Evolutionary conservation across 2,888 invertebrate genomes (phyloP).

Genomic region (Oscheius sp.): DNA sequence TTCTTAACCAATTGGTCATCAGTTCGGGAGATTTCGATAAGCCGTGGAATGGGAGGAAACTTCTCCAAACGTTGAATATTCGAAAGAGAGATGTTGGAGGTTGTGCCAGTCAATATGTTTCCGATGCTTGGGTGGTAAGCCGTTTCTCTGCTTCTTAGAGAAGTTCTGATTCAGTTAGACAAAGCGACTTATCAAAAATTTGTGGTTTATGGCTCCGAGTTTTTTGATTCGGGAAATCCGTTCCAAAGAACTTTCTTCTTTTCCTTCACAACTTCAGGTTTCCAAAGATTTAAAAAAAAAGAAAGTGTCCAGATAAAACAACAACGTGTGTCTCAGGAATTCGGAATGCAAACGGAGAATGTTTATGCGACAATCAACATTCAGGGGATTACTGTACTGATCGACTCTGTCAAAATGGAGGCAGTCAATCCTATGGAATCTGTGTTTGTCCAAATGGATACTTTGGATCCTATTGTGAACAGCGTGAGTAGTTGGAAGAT

Average conservation of each 20-base stretch:
- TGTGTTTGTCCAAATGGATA: conserved; percentile 51
- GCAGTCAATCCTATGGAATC: conserved; percentile 36
- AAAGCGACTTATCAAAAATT: conserved; percentile 12
- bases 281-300: not conserved
- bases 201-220: not conserved
- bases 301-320: not conserved
- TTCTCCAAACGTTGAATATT: conserved; percentile 20
- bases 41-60: not conserved
- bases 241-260: conserved; percentile 11
- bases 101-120: conserved; percentile 46
- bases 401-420: conserved; percentile 43
- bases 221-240: not conserved
- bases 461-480: conserved; percentile 45
- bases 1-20: not conserved
- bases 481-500: conserved; percentile 12
- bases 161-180: conserved; percentile 1
- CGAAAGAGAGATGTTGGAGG: conserved; percentile 29
- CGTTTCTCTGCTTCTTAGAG: not conserved
- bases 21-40: not conserved
- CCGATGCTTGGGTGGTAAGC: conserved; percentile 21
- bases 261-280: not conserved
- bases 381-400: conserved; percentile 17
- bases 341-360: conserved; percentile 21
- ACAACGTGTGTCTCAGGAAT: not conserved
- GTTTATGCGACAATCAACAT: conserved; percentile 17